Evolutionary conservation across 2,113 vertebrate genomes (phyloP), one percentile per base, ranked within the genome.

Genomic region (Mustela nigripes): DNA sequence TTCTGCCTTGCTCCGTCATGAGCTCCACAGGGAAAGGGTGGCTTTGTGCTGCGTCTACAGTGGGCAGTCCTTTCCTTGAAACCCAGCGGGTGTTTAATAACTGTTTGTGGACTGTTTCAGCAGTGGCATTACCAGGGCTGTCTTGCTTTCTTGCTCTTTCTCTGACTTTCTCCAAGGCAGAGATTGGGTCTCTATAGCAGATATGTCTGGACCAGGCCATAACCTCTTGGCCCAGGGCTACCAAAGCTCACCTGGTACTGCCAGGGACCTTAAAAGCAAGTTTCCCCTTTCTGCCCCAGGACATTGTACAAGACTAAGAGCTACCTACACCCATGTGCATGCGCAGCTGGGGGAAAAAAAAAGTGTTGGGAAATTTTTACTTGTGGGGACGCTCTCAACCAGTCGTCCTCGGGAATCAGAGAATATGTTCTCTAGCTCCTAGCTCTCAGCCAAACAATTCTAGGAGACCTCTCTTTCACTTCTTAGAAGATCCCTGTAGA

Each of bases 261-360:
- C 31, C 24, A 76, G 36, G 19, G 56, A 31, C 67, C 76, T 73
- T 69, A 86, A 26, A 74, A 0, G 1, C 33, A 56, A 4, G 7
- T 12, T 31, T 58, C 26, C 50, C 11, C 9, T 42, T 11, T 56
- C 28, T 74, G 12, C 65, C 22, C 26, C 22, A 2, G 7, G 21
- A 42, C 48, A 16, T 93, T 4, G 0, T 9, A 8, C 2, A 50
- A 56, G 67, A 50, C 7, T 1, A 5, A 83, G 33, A 39, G 33
- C 28, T 42, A n/a, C 26, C 12, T 56, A 26, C 0, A 0, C 33
- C 42, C 4, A 2, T 5, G 18, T 1, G 31, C 31, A n/a, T 74
- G 19, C 42, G 53, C 36, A 63, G 14, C 26, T 74, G n/a, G 24
- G 71, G 11, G 12, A 26, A 45, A 24, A 74, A 36, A 28, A 28